A percentile compares a stretch with the other conserved stretches of the same genome.
Conservation (phyloP, 2,113 vertebrate genomes). For the Lichenostomus cassidix region DNA sequence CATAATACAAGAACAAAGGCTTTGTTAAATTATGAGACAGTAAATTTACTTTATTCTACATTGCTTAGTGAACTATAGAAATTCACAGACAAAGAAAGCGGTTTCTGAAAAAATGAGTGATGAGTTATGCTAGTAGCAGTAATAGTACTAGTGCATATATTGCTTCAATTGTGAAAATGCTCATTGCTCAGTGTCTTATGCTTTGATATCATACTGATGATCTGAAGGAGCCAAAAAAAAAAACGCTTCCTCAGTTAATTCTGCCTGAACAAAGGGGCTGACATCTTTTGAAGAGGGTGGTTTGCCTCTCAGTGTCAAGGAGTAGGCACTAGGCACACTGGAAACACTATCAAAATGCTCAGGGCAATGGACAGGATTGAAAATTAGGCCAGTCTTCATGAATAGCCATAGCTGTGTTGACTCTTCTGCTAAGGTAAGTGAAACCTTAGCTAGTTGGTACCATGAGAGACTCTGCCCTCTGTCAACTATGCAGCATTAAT, state of each 20-base stretch:
- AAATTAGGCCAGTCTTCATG: neutral
- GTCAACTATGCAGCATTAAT: neutral
- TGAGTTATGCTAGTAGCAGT: neutral
- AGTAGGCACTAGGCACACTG: neutral
- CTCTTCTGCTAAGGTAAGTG: neutral
- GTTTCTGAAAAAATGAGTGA: neutral
- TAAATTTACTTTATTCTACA: neutral
- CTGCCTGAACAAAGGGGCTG: neutral
- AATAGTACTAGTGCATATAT: neutral
- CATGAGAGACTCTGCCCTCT: neutral
- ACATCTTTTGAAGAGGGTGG: neutral
- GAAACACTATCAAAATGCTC: neutral
- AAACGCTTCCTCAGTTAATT: neutral
- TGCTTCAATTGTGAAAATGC: rapidly evolving
- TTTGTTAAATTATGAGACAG: neutral
- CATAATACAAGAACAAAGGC: neutral
- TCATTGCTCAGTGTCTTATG: neutral
- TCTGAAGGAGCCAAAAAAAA: neutral
- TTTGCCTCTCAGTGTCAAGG: neutral
- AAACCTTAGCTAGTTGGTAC: neutral
- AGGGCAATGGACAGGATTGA: neutral
- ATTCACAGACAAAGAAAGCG: neutral
- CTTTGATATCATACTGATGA: neutral
- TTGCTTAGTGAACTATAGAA: neutral
- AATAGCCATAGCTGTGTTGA: neutral